Evolutionary conservation across 2,888 invertebrate genomes (phyloP), one percentile per base, ranked within the genome.

Genomic region (Plebejus melissa): DNA sequence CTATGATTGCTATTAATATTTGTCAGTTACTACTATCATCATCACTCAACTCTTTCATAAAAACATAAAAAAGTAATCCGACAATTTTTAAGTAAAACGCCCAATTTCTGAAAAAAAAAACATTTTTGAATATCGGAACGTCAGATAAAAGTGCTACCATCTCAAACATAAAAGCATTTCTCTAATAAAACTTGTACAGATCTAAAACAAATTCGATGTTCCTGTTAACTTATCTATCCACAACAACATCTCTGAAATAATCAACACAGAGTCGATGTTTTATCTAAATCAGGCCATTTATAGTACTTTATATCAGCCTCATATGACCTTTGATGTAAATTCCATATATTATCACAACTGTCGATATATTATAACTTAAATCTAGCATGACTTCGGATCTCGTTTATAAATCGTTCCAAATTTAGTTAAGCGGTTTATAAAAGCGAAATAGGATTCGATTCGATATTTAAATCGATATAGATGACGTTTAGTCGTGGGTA

Each of bases 251-350:
- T 32, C 65, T 36, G 32, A 65, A 65, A 65, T 65, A 32, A 65
- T 65, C 32, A 36, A 65, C 65, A 36, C 6, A 36, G 11, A 70
- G 74, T 74, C 57, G 54, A 76, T 77, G 74, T 72, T 80, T 83
- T 87, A 87, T 87, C 88, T 87, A 82, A 84, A 87, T 82, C 84
- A 81, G 82, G 82, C 83, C 81, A 84, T 86, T 86, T 82, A 82
- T 79, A 79, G 80, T 81, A 82, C 84, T 85, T 87, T 84, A 86
- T 87, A 84, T 86, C 84, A 80, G 81, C 85, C 82, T 79, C 76
- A 74, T 71, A 58, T 77, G 80, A 81, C 81, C 81, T 77, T 76
- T 58, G 36, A 58, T 57, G 9, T 57, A 70, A 80, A 80, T 79
- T 80, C 78, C 70, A 58, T 71, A 71, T 75, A 69, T 69, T 36